Base-by-base conservation (phyloP, 2,888 invertebrate species). In the Mechanitis mazaeus region DNA sequence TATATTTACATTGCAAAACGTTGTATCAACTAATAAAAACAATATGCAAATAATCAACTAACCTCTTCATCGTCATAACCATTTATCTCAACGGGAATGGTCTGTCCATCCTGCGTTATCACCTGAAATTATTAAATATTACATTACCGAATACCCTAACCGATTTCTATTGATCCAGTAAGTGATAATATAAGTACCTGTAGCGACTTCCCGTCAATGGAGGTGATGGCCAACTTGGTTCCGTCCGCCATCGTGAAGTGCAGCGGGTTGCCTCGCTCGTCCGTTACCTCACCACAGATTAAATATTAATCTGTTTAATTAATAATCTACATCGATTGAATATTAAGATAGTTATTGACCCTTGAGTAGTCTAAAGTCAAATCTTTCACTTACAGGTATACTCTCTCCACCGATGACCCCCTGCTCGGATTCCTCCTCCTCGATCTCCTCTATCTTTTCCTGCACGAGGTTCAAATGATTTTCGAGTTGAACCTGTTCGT, bases 171-270 rank as follows among this genome's bases (percentile, higher is more conserved):
- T 2, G 2, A 1, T 5, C 35, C 6, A 35, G 35, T 6, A 11
- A 42, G 11, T 42, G 7, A 31, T 31, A 31, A 50, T 7, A 50
- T 50, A 9, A 31, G 0, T 68, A 87, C 90, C 83, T 90, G 90
- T 66, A 91, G 70, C 1, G 89, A 82, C 55, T 84, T 81, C 12
- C 90, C 90, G 69, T 93, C 92, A 0, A 91, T 81, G 0, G 93
- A 90, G 3, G 92, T 91, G 67, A 93, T 91, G 55, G 92, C 92
- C 35, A 94, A 91, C 60, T 92, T 91, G 55, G 93, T 92, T 33
- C 94, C 94, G 74, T 94, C 94, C 68, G 92, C 92, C 79, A 94
- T 92, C 1, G 93, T 93, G 73, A 94, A 91, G 71, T 93, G 93
- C 58, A 88, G 74, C 1, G 93, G 93, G 79, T 94, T 94, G 35